phyloP scores from a whole-genome alignment of 92 coral and sea anemone genomes.

The Desmophyllum pertusum region DNA sequence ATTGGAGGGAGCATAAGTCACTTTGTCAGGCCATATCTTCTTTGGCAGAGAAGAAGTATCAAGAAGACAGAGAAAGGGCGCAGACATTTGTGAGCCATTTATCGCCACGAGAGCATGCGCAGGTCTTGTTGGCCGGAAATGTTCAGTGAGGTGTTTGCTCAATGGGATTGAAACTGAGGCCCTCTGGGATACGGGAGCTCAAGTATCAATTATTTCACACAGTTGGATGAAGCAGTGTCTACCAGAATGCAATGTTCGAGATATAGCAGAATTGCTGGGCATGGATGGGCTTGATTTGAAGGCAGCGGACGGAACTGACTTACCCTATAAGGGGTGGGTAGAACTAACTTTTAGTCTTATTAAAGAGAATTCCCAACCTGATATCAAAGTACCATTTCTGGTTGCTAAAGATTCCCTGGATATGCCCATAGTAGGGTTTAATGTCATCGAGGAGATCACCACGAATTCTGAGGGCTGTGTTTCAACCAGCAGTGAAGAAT shows the following conservation, averaged over 20 bases:
- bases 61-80: conserved; percentile 18
- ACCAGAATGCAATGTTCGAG: conserved; percentile 58
- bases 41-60: conserved; percentile 34
- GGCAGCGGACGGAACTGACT: conserved; percentile 61
- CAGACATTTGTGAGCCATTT: conserved; percentile 52
- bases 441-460: conserved; percentile 49
- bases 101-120: conserved; percentile 67
- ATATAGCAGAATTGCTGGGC: conserved; percentile 52
- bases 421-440: conserved; percentile 45
- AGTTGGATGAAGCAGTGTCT: too few relatives aligned
- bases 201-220: too few relatives aligned
- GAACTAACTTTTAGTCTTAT: conserved; percentile 13
- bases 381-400: conserved; percentile 52
- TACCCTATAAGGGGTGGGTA: conserved; percentile 65
- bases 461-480: background rate
- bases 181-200: too few relatives aligned
- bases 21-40: conserved; percentile 50
- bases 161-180: too few relatives aligned
- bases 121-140: conserved; percentile 14
- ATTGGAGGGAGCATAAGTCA: conserved; percentile 57
- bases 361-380: conserved; percentile 18
- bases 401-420: conserved; percentile 43
- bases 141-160: too few relatives aligned
- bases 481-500: background rate
- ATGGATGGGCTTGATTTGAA: conserved; percentile 53